Percentiles rank a stretch among this genome's conserved stretches.
Conservation (phyloP, 2,113 vertebrate species). For the Lampris incognitus region DNA sequence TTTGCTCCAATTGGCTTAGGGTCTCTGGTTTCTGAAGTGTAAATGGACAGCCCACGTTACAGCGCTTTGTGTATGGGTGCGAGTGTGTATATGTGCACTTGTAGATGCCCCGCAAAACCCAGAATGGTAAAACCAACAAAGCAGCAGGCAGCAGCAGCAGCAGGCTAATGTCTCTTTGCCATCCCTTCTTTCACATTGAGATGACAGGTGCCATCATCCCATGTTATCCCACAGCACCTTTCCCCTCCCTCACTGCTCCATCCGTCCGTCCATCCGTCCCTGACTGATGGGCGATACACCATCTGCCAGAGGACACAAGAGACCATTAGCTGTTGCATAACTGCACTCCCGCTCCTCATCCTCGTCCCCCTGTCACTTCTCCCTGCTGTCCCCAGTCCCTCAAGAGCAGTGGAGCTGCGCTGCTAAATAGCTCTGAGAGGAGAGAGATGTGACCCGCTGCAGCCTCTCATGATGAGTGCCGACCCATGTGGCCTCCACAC, state of each 20-base stretch:
- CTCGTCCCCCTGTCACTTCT: conserved; percentile 13
- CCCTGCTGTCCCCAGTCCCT: neutral
- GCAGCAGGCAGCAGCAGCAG: neutral
- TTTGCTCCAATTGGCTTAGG: neutral
- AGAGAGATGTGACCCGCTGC: conserved; percentile 33
- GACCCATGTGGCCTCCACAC: conserved; percentile 28
- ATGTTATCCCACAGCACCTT: conserved; percentile 3
- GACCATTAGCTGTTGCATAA: conserved; percentile 72
- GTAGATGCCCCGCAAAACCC: neutral
- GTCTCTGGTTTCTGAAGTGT: neutral
- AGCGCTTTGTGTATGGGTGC: neutral
- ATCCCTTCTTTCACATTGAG: neutral
- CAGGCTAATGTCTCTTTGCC: neutral
- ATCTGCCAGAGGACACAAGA: conserved; percentile 62
- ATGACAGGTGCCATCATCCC: conserved; percentile 14
- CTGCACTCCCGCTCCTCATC: conserved; percentile 26
- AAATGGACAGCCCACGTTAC: neutral
- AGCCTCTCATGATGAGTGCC: conserved; percentile 16
- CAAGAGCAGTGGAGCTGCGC: conserved; percentile 20
- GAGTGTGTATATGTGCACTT: neutral
- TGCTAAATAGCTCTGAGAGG: conserved; percentile 13
- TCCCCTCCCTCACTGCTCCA: conserved; percentile 8
- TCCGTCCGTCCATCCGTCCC: conserved; percentile 45
- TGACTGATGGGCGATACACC: conserved; percentile 58
- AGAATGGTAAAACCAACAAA: neutral